Percentiles rank a stretch among this genome's conserved stretches.
phyloP scores from a whole-genome alignment of 2,113 vertebrate genomes.

The Todiramphus chloris region DNA sequence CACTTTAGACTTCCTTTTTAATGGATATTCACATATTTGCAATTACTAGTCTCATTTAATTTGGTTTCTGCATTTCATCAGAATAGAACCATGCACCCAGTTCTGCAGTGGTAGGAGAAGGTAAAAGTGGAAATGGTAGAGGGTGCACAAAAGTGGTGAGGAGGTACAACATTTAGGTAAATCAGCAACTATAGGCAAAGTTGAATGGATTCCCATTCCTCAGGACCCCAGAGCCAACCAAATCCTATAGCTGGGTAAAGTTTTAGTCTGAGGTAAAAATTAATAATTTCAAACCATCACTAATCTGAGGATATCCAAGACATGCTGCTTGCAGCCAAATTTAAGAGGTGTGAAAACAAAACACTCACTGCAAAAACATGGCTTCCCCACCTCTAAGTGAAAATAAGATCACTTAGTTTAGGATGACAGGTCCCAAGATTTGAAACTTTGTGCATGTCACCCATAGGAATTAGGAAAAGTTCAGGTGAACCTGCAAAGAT shows the following conservation, averaged over 20 bases:
- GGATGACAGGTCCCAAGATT: not conserved
- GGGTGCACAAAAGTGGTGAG: not conserved
- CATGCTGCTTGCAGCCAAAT: not conserved
- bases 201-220: not conserved
- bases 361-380: not conserved
- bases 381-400: not conserved
- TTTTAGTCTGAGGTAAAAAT: not conserved
- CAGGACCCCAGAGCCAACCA: not conserved
- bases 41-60: not conserved
- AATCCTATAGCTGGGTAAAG: accelerated
- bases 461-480: not conserved
- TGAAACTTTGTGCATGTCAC: not conserved
- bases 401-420: not conserved
- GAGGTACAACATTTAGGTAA: not conserved
- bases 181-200: not conserved
- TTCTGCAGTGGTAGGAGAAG: not conserved
- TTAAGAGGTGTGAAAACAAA: not conserved
- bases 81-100: not conserved
- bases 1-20: not conserved
- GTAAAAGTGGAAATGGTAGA: not conserved
- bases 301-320: not conserved
- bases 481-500: not conserved
- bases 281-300: not conserved
- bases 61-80: not conserved
- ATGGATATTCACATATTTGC: not conserved